Conservation (phyloP, 2,113 vertebrate species). For the Mus pahari region DNA sequence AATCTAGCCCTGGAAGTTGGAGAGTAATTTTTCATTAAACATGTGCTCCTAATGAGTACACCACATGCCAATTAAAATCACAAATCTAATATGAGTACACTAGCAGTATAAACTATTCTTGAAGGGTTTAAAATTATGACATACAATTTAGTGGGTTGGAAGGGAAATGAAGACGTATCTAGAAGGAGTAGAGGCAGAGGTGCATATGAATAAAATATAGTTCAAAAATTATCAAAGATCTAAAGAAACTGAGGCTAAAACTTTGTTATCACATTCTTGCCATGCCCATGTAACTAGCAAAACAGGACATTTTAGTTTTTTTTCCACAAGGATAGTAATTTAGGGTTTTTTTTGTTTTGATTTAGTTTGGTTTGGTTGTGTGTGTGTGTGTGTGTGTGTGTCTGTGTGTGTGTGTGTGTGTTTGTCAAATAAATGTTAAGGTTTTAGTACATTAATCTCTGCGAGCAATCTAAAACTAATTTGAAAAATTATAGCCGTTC, state of each 20-base stretch:
- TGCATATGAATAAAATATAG: not conserved
- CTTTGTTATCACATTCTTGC: not conserved
- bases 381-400: no score
- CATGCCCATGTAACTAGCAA: not conserved
- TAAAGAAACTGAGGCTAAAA: not conserved
- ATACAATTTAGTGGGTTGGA: not conserved
- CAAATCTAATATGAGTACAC: not conserved
- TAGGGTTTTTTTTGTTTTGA: not conserved
- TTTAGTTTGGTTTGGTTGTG: no score
- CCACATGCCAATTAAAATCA: not conserved
- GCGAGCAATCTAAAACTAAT: not conserved
- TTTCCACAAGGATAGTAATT: not conserved
- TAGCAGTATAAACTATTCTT: not conserved
- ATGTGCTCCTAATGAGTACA: not conserved
- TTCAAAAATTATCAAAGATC: not conserved
- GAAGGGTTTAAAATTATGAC: not conserved
- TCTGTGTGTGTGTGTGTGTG: no score
- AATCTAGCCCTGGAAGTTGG: rapidly evolving
- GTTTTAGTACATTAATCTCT: not conserved
- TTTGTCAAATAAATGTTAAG: not conserved
- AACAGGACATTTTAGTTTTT: not conserved
- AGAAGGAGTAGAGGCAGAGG: rapidly evolving
- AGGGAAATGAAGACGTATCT: not conserved
- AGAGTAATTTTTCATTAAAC: not conserved
- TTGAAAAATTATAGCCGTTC: not conserved